Conservation (phyloP, 2,797 vertebrate genomes). For the Sparidentex hasta region DNA sequence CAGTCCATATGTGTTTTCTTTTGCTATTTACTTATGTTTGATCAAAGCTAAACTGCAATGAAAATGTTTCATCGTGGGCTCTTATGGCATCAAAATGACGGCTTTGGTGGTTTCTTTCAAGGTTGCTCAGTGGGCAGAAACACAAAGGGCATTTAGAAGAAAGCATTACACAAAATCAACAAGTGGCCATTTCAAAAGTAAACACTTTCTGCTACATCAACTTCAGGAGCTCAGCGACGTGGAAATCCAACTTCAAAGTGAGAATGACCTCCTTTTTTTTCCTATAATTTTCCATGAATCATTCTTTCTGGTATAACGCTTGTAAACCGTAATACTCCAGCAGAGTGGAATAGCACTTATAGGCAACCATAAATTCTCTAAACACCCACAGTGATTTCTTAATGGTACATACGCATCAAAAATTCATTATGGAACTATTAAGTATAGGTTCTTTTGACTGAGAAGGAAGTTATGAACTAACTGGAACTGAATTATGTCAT, state of each 20-base stretch:
- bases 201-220: slow-evolving; percentile 75
- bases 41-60: slow-evolving; percentile 63
- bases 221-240: slow-evolving; percentile 60
- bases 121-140: slow-evolving; percentile 47
- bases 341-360: slow-evolving; percentile 69
- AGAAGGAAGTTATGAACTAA: slow-evolving; percentile 75
- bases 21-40: slow-evolving; percentile 61
- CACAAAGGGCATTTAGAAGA: slow-evolving; percentile 60
- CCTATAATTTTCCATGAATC: slow-evolving; percentile 66
- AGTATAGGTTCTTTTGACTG: slow-evolving; percentile 58
- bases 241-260: slow-evolving; percentile 68
- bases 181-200: slow-evolving; percentile 69
- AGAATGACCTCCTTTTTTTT: slow-evolving; percentile 39
- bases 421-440: slow-evolving; percentile 67
- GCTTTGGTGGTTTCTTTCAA: slow-evolving; percentile 70
- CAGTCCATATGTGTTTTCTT: slow-evolving; percentile 57
- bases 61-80: slow-evolving; percentile 46
- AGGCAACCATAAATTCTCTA: slow-evolving; percentile 60
- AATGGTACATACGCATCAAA: slow-evolving; percentile 62
- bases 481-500: slow-evolving; percentile 71
- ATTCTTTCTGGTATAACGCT: slow-evolving; percentile 64
- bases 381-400: slow-evolving; percentile 69
- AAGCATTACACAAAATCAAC: slow-evolving; percentile 66
- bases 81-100: slow-evolving; percentile 24
- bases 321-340: slow-evolving; percentile 66